Percentiles rank a stretch among this genome's conserved stretches.
Conservation (phyloP, 2,797 vertebrate genomes). For the Ptychobarbus kaznakovi region DNA sequence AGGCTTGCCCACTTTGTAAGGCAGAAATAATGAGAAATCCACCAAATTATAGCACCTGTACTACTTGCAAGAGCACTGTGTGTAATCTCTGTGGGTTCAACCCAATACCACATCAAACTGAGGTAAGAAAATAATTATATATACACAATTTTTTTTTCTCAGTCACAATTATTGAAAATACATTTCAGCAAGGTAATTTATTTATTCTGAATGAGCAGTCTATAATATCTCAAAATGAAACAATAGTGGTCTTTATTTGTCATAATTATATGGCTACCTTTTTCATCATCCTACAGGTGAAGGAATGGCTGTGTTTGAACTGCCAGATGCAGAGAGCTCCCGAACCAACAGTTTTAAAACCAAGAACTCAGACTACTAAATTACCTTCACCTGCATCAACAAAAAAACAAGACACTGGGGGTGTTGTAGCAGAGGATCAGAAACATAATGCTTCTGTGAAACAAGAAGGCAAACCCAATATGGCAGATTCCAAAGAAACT, state of each 20-base stretch:
- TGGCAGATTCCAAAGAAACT: constrained; percentile 36
- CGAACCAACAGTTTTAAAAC: constrained; percentile 76
- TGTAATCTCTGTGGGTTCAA: constrained; percentile 90
- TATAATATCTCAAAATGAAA: not conserved
- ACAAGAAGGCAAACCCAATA: constrained; percentile 54
- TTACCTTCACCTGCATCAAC: constrained; percentile 28
- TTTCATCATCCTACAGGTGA: constrained; percentile 75
- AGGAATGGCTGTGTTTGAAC: constrained; percentile 94
- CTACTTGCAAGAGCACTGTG: constrained; percentile 44
- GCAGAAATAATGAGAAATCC: constrained; percentile 78
- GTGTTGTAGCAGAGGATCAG: constrained; percentile 59
- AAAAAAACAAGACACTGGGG: constrained; percentile 55
- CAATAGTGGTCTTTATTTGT: not conserved
- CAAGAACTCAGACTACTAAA: constrained; percentile 74
- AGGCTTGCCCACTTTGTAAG: constrained; percentile 56
- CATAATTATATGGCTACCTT: constrained; percentile 37
- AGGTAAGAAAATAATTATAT: constrained; percentile 71
- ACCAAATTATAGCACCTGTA: constrained; percentile 82
- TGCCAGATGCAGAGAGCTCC: constrained; percentile 95
- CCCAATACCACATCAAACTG: constrained; percentile 79
- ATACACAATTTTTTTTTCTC: not conserved
- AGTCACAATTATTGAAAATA: not conserved
- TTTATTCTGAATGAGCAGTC: not conserved
- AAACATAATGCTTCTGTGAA: constrained; percentile 47
- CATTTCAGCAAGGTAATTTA: not conserved